These are phyloP conservation scores for Leptothorax acervorum DNA, from an alignment of 2,888 invertebrate species.

Conservation along the genomic window DNA sequence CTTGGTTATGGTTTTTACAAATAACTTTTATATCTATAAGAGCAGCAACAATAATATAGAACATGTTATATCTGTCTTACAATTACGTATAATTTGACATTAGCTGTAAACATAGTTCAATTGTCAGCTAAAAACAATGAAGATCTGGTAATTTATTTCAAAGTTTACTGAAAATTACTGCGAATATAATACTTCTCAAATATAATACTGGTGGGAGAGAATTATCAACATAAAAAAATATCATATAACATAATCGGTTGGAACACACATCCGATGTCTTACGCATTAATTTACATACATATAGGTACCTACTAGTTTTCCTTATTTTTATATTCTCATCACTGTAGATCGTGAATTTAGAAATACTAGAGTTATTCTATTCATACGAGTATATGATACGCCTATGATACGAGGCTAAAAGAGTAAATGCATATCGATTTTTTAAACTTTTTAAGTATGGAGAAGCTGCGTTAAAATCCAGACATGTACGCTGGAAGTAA, in stretches of 20 bases:
- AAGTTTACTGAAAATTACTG: neutral
- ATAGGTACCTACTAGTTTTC: neutral
- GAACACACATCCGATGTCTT: neutral
- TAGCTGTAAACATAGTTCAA: neutral
- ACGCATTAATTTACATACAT: neutral
- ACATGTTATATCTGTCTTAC: neutral
- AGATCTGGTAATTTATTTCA: neutral
- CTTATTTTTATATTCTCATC: neutral
- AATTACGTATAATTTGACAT: neutral
- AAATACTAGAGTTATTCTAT: neutral
- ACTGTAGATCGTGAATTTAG: neutral
- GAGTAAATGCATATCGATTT: conserved; percentile 38
- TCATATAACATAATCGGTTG: neutral
- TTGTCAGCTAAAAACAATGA: neutral
- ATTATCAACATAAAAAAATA: neutral
- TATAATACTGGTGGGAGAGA: neutral
- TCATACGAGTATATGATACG: neutral
- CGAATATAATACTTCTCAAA: neutral
- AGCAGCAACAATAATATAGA: neutral
- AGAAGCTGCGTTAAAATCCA: conserved; percentile 32
- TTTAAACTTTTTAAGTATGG: conserved; percentile 24
- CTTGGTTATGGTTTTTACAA: neutral
- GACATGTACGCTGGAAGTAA: conserved; percentile 22
- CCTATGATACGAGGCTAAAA: neutral
- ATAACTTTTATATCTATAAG: neutral